Conservation (phyloP, 1,140 invertebrate genomes). For the Papilio polytes region DNA sequence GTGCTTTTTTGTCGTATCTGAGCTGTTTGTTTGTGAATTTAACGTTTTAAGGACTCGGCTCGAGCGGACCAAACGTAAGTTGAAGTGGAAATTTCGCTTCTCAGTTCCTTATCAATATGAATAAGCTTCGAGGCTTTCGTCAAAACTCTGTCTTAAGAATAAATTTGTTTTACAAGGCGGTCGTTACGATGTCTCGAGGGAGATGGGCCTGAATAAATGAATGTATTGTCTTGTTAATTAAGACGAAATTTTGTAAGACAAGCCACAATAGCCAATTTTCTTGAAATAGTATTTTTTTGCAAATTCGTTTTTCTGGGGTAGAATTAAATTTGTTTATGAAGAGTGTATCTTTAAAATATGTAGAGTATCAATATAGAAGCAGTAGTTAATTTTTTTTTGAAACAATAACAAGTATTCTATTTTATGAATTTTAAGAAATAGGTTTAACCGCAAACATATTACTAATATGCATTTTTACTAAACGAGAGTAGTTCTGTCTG, state of each 20-base stretch:
- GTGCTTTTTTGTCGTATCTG: conserved; percentile 62
- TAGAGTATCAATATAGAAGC: not conserved
- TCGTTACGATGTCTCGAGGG: conserved; percentile 37
- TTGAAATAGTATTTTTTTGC: conserved; percentile 19
- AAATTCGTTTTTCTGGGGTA: not conserved
- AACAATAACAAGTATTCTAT: not conserved
- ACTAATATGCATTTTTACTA: not conserved
- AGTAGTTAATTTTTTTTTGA: not conserved
- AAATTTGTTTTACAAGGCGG: conserved; percentile 40
- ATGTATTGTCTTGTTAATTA: conserved; percentile 42
- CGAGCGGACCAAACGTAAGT: conserved; percentile 28
- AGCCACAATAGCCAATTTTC: conserved; percentile 28
- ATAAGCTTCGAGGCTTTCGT: conserved; percentile 34
- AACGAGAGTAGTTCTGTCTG: not conserved
- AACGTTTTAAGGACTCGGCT: conserved; percentile 31
- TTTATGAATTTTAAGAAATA: too few relatives aligned
- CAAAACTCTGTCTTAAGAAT: conserved; percentile 39
- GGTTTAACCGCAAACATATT: too few relatives aligned
- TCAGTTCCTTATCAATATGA: conserved; percentile 38
- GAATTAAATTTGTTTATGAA: not conserved
- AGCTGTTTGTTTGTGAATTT: conserved; percentile 38
- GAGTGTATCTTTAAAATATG: not conserved
- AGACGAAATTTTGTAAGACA: conserved; percentile 33
- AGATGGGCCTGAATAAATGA: conserved; percentile 38
- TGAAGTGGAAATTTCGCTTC: conserved; percentile 29